Evolutionary conservation across 2,888 invertebrate species (phyloP), one percentile per base, ranked within the genome.

Genomic region (Agriopis aurantiaria): DNA sequence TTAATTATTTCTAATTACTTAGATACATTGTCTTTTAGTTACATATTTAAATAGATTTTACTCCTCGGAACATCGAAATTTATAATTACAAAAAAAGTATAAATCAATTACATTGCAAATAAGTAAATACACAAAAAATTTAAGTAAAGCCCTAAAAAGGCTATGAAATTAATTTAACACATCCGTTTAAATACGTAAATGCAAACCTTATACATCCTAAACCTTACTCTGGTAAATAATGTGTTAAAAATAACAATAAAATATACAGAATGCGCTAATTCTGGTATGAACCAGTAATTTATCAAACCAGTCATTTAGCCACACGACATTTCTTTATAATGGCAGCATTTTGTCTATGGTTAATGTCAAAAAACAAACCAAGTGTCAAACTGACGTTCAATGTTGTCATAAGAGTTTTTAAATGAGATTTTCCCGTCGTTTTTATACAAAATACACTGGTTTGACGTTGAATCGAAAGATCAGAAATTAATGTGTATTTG

Each of bases 151-250:
- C 51, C 33, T 33, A 12, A 33, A 55, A 40, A 48, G 51, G 51
- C 51, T 51, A 10, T 17, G 17, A 64, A 75, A 52, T 71, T 70
- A 74, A 72, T 66, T 73, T 71, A 73, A 63, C 72, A 75, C 58
- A 72, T 61, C 41, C n/a, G 61, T 62, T 55, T 64, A 51, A 69
- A 72, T 64, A 75, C 76, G 82, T 81, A 82, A 82, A 82, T 82
- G 82, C 81, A 59, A 77, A 78, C 60, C 73, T 61, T 58, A 58
- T 14, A 56, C n/a, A 62, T 65, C 69, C 71, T 78, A 74, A 63
- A 74, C 63, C 67, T 71, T 75, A 80, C 81, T 79, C 78, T 79
- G 81, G 82, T 80, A 77, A 80, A 76, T 75, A 78, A 14, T 11
- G 41, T 78, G 12, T 53, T 53, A 46, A 41, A 45, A 49, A 59